Percentiles rank a stretch among this genome's conserved stretches.
Evolutionary conservation across 2,888 invertebrate species (phyloP).

Genomic region (Notodonta dromedarius): DNA sequence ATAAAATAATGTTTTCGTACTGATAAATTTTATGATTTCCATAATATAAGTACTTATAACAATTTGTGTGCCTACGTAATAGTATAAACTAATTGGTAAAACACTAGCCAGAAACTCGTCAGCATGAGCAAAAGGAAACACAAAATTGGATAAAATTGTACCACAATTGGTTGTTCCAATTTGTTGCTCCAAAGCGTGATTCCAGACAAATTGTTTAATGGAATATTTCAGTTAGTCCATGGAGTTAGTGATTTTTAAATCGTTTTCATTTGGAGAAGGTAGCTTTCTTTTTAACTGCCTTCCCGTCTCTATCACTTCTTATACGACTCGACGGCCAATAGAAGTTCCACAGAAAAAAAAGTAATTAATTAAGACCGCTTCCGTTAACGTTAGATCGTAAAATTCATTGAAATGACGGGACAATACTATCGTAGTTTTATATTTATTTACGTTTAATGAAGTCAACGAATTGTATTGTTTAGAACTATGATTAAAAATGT

Average conservation of each 20-base stretch:
- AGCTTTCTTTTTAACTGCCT: conserved; percentile 47
- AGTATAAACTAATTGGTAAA: background rate
- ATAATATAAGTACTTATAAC: too few relatives aligned
- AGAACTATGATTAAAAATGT: too few relatives aligned
- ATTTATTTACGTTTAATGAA: too few relatives aligned
- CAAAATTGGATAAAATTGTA: background rate
- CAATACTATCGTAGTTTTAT: conserved; percentile 24
- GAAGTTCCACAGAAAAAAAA: conserved; percentile 65
- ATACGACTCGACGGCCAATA: conserved; percentile 45
- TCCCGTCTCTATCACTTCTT: conserved; percentile 34
- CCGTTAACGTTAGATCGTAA: conserved; percentile 41
- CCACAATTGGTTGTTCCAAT: background rate
- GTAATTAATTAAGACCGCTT: conserved; percentile 69
- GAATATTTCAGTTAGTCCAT: background rate
- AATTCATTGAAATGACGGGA: conserved; percentile 61
- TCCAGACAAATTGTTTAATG: background rate
- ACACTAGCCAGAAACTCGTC: background rate
- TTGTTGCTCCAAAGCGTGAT: background rate
- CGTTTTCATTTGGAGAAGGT: conserved; percentile 44
- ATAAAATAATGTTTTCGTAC: too few relatives aligned
- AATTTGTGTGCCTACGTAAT: too few relatives aligned
- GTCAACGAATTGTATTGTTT: too few relatives aligned
- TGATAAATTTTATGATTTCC: too few relatives aligned
- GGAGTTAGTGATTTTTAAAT: conserved; percentile 25
- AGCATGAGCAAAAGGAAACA: background rate